Percentiles rank a stretch among this genome's conserved stretches.
These are phyloP conservation scores for Delia radicum DNA, from an alignment of 1,140 invertebrate species.

Conservation along the genomic window DNA sequence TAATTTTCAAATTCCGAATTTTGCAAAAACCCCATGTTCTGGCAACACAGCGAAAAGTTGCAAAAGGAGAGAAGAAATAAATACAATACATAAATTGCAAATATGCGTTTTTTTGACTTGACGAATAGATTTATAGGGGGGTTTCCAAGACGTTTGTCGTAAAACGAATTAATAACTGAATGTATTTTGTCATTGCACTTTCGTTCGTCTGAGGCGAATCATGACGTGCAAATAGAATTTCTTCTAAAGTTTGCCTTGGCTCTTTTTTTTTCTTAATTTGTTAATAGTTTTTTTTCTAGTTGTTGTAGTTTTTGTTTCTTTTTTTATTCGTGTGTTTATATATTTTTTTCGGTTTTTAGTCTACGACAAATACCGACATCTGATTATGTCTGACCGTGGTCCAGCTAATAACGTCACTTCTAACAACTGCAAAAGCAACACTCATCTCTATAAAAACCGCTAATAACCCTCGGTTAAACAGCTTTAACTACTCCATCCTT, in stretches of 20 bases:
- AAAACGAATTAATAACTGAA: no score
- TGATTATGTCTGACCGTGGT: background rate
- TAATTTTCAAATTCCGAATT: no score
- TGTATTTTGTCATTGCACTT: no score
- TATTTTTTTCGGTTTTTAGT: background rate
- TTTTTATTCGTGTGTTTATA: background rate
- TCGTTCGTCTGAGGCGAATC: no score
- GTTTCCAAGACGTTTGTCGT: no score
- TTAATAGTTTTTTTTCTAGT: background rate
- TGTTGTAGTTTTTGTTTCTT: background rate
- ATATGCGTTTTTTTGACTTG: background rate
- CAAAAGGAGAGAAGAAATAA: background rate
- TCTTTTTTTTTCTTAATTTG: background rate
- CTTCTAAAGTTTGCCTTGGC: background rate
- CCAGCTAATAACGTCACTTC: background rate
- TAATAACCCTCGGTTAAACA: background rate
- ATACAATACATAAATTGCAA: background rate
- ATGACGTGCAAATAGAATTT: no score
- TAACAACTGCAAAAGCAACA: background rate
- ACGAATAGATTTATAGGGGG: no score
- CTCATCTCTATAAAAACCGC: background rate
- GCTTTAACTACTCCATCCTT: background rate
- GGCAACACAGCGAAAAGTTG: no score
- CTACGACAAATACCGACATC: background rate
- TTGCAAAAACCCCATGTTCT: no score